phyloP scores from a whole-genome alignment of 2,797 vertebrate species.

The Benthosema pterotum region DNA sequence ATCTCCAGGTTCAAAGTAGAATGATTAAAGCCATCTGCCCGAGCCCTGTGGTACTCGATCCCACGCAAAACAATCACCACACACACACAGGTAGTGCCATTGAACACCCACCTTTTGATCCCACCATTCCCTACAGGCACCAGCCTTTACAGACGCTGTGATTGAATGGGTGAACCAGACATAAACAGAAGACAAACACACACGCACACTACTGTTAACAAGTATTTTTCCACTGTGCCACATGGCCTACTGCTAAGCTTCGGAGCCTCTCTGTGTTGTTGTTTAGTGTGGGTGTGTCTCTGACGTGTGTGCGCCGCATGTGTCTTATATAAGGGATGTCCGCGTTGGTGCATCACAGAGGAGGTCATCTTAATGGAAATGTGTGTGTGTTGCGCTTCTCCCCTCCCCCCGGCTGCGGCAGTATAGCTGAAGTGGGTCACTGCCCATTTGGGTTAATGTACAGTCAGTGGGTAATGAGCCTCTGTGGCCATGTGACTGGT shows the following conservation, averaged over 20 bases:
- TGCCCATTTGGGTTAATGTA: slow-evolving; percentile 68
- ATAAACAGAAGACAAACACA: slow-evolving; percentile 42
- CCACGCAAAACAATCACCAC: slow-evolving; percentile 42
- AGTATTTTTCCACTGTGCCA: not conserved
- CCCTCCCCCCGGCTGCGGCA: slow-evolving; percentile 28
- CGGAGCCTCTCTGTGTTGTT: slow-evolving; percentile 5
- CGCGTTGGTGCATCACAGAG: slow-evolving; percentile 15
- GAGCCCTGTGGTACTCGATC: slow-evolving; percentile 42
- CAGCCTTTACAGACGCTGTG: slow-evolving; percentile 19
- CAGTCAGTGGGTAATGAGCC: slow-evolving; percentile 35
- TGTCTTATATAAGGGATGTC: slow-evolving; percentile 4
- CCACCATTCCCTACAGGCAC: slow-evolving; percentile 24
- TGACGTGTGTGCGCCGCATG: no score
- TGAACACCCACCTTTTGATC: not conserved
- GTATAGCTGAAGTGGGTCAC: slow-evolving; percentile 64
- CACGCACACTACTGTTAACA: slow-evolving; percentile 4
- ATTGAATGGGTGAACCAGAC: slow-evolving; percentile 17
- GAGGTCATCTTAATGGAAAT: slow-evolving; percentile 18
- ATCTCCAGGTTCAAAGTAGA: slow-evolving; percentile 60
- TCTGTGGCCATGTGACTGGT: slow-evolving; percentile 5
- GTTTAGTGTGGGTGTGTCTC: slow-evolving; percentile 27
- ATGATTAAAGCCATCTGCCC: slow-evolving; percentile 79
- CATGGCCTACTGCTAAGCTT: slow-evolving; percentile 18
- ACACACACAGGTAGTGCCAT: slow-evolving; percentile 13
- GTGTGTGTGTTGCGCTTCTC: not conserved